Percentiles rank a stretch among this genome's conserved stretches.
Conservation (phyloP, 2,113 vertebrate species). For the Takifugu flavidus region DNA sequence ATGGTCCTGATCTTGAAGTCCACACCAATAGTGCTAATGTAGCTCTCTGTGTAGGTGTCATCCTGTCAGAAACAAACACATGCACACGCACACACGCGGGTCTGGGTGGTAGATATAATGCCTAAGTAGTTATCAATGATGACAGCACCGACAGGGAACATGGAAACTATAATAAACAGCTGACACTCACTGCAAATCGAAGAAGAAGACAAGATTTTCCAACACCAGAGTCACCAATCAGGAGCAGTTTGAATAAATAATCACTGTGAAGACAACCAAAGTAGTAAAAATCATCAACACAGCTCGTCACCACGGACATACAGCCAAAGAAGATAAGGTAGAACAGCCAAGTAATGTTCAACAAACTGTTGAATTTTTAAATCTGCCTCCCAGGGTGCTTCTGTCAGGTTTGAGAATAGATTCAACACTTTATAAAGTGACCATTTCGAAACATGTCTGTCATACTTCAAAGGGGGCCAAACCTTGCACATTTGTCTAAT, state of each 20-base stretch:
- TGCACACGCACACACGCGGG: constrained; percentile 7
- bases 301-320: too few relatives aligned
- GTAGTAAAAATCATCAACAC: background rate
- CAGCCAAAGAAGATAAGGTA: too few relatives aligned
- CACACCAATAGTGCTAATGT: constrained; percentile 98
- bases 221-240: constrained; percentile 97
- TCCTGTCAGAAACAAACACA: constrained; percentile 72
- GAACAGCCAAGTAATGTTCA: too few relatives aligned
- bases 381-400: too few relatives aligned
- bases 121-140: background rate
- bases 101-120: background rate
- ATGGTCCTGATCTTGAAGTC: constrained; percentile 99
- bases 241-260: constrained; percentile 99
- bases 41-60: constrained; percentile 98
- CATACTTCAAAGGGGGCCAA: too few relatives aligned
- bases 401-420: too few relatives aligned
- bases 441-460: too few relatives aligned
- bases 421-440: too few relatives aligned
- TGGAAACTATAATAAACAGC: background rate
- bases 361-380: too few relatives aligned
- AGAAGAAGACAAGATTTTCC: constrained; percentile 98
- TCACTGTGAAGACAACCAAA: constrained; percentile 79
- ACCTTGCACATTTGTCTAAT: too few relatives aligned
- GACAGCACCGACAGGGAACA: background rate
- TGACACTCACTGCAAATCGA: constrained; percentile 92